phyloP scores from a whole-genome alignment of 2,888 invertebrate genomes.

The Campopleginae sp. region DNA sequence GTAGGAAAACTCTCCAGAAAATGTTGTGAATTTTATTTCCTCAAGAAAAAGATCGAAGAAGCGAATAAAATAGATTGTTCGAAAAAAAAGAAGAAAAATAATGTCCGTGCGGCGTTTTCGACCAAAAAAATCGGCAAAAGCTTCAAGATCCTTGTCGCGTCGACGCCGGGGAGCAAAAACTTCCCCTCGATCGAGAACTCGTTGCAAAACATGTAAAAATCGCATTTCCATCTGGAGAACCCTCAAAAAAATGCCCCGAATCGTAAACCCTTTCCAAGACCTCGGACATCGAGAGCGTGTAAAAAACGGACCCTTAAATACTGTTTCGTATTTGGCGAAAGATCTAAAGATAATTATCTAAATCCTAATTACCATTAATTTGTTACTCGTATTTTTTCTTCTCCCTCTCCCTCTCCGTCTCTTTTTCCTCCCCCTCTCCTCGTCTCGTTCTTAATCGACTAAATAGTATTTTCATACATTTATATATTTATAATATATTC shows the following conservation, averaged over 20 bases:
- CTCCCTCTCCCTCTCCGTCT: neutral
- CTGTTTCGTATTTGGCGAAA: constrained; percentile 83
- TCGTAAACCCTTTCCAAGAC: neutral
- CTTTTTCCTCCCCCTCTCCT: constrained; percentile 38
- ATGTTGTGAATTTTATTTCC: neutral
- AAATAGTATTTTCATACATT: constrained; percentile 70
- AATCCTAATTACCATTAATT: constrained; percentile 55
- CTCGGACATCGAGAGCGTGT: constrained; percentile 1
- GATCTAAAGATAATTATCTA: constrained; percentile 76
- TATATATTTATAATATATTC: constrained; percentile 72
- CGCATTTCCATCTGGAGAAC: too few species aligned
- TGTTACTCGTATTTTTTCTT: constrained; percentile 8
- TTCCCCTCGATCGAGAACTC: too few species aligned
- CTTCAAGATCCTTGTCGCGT: too few species aligned
- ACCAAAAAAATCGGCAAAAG: too few species aligned
- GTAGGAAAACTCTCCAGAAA: neutral
- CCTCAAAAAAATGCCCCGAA: too few species aligned
- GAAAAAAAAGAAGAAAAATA: too few species aligned
- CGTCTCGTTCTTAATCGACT: constrained; percentile 51
- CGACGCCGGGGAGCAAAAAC: too few species aligned
- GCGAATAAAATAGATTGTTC: too few species aligned
- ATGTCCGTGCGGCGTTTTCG: too few species aligned
- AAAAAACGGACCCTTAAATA: constrained; percentile 77
- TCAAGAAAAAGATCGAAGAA: neutral
- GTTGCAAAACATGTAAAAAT: too few species aligned